These are phyloP conservation scores for Numida meleagris DNA, from an alignment of 2,113 vertebrate species.

Conservation along the genomic window DNA sequence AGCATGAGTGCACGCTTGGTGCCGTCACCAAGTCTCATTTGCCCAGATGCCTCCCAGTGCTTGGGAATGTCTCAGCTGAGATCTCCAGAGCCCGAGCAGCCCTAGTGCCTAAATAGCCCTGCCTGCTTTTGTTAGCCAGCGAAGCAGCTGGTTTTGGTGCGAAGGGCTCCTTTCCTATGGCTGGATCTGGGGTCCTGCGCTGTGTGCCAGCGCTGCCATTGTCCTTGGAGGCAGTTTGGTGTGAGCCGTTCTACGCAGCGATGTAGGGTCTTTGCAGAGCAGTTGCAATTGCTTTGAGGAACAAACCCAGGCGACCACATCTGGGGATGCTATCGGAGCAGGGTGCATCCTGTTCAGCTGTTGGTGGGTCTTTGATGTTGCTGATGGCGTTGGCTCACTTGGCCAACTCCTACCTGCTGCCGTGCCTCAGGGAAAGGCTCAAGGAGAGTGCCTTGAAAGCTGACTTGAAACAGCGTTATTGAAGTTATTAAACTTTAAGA, in stretches of 20 bases:
- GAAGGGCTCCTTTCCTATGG: neutral
- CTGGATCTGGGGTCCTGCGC: neutral
- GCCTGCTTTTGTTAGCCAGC: neutral
- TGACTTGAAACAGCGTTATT: constrained; percentile 22
- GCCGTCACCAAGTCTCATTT: rapidly evolving
- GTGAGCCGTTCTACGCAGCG: neutral
- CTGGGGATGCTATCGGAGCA: neutral
- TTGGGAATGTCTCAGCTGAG: neutral
- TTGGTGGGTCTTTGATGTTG: neutral
- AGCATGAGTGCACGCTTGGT: rapidly evolving
- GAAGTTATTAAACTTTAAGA: constrained; percentile 57
- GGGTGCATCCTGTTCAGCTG: neutral
- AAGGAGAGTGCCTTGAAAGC: neutral
- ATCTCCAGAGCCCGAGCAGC: neutral
- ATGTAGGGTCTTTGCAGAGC: neutral
- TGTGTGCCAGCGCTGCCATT: rapidly evolving
- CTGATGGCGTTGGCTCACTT: rapidly evolving
- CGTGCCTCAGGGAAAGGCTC: neutral
- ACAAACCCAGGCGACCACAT: neutral
- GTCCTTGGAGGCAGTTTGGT: rapidly evolving
- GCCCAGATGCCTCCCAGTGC: rapidly evolving
- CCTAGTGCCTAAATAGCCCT: neutral
- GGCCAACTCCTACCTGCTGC: neutral
- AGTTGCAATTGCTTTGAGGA: neutral
- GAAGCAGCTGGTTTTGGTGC: neutral